Base-by-base conservation (phyloP, 2,888 invertebrate species). In the Plagodis dolabraria region DNA sequence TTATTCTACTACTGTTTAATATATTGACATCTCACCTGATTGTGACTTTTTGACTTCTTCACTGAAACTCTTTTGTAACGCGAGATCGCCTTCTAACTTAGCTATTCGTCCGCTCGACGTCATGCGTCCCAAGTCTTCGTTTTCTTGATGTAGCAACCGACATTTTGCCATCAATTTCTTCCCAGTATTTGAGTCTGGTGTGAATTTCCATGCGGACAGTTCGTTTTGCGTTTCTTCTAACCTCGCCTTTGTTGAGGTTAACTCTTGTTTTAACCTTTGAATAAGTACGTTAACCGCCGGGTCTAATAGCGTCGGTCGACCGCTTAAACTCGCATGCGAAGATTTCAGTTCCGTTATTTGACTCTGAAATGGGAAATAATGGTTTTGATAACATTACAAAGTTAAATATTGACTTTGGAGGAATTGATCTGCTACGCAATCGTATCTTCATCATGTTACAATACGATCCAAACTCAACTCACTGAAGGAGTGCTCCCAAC, bases 81-180 rank as follows among this genome's bases (percentile, higher is more conserved):
- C 98, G 66, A 99, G 93, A 87, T 99, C 99, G 63, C 98, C 97
- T 89, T 99, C 99, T 61, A 99, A 92, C 86, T 99, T 98, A 35
- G 99, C 98, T 83, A 99, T 95, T 71, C 98, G 94, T 0, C 99
- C 99, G 72, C 98, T 98, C 6, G 98, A 97, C 47, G 99, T 98
- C 94, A 98, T 97, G 80, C 98, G 97, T 9, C 99, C 99, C 22
- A 99, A 94, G 80, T 99, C 99, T 86, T 99, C 99, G 87, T 99
- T 99, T 87, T 99, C 99, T 87, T 99, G 98, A 82, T 99, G 97
- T 48, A 99, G 90, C 70, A 98, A 92, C 64, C 99, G 95, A 84
- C 99, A 99, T 85, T 99, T 98, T 8, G 99, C 98, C 99, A 99
- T 99, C 70, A 99, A 93, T 70, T 99, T 95, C 89, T 99, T 99